phyloP scores from a whole-genome alignment of 2,797 vertebrate species.

The Rhyacichthys aspro region DNA sequence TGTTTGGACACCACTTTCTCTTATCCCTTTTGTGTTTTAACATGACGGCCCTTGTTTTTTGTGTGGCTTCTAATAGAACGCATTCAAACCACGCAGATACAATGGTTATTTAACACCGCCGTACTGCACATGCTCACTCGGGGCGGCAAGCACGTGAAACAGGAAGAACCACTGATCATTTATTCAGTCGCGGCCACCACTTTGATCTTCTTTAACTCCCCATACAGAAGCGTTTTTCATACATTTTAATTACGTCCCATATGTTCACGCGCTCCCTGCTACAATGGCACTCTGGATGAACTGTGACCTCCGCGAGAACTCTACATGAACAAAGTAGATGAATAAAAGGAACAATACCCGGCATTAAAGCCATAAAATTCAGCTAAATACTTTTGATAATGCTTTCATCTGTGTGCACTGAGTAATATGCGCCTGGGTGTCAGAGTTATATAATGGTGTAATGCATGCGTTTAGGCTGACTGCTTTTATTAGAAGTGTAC shows the following conservation, averaged over 20 bases:
- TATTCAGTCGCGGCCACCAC: slow-evolving; percentile 50
- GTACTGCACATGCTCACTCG: slow-evolving; percentile 52
- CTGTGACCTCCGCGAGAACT: slow-evolving; percentile 35
- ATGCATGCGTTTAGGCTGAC: neutral
- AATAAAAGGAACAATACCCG: slow-evolving; percentile 9
- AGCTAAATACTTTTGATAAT: neutral
- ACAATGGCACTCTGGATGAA: slow-evolving; percentile 47
- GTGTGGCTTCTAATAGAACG: slow-evolving; percentile 34
- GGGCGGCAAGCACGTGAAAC: slow-evolving; percentile 30
- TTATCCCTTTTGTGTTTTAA: slow-evolving; percentile 42
- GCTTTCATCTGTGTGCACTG: neutral
- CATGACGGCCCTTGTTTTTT: slow-evolving; percentile 49
- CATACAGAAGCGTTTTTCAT: slow-evolving; percentile 41
- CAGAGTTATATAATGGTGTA: neutral
- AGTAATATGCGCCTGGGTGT: no score
- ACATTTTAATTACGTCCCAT: slow-evolving; percentile 55
- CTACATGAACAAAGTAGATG: slow-evolving; percentile 6
- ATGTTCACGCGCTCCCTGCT: slow-evolving; percentile 32
- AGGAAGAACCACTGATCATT: slow-evolving; percentile 51
- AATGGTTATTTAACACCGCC: no score
- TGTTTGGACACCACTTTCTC: slow-evolving; percentile 50
- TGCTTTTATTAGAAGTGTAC: neutral
- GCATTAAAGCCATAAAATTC: neutral
- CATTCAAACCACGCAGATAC: no score
- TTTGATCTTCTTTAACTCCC: slow-evolving; percentile 66